Conservation (phyloP, 2,888 invertebrate genomes). For the Eumerus sabulonum region DNA sequence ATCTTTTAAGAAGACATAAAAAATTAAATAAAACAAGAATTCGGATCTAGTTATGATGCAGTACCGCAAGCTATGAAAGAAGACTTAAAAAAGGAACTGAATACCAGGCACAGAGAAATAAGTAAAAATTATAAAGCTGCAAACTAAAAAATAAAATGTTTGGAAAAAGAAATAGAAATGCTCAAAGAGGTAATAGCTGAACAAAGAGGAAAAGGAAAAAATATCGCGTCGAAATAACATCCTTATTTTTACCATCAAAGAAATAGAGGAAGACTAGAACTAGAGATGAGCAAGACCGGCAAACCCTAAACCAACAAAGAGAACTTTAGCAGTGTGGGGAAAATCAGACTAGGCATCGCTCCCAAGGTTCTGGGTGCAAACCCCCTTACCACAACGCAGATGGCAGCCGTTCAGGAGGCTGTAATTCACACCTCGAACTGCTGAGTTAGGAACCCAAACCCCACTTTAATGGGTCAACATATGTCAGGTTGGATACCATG, state of each 20-base stretch:
- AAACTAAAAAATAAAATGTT: conserved; percentile 3
- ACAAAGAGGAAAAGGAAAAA: conserved; percentile 1
- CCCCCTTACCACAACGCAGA: too few species aligned
- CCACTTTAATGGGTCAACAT: too few species aligned
- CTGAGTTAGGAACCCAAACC: too few species aligned
- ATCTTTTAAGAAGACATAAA: conserved; percentile 1
- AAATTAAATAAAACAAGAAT: conserved; percentile 1
- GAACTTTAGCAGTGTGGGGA: too few species aligned
- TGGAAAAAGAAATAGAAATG: conserved; percentile 2
- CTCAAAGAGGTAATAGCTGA: conserved; percentile 1
- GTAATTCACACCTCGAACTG: too few species aligned
- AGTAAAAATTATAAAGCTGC: background rate
- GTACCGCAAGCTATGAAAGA: background rate
- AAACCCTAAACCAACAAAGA: too few species aligned
- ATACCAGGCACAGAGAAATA: background rate
- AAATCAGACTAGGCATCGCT: too few species aligned
- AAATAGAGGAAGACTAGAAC: background rate
- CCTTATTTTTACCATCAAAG: conserved; percentile 1
- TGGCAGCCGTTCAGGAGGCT: too few species aligned
- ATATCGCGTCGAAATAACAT: background rate
- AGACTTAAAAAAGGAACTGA: too few species aligned
- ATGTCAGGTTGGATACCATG: too few species aligned
- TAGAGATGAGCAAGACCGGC: too few species aligned
- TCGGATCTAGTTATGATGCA: background rate
- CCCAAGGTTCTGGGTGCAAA: too few species aligned